phyloP scores from a whole-genome alignment of 2,888 invertebrate species.

The Sphaerophoria rueppellii region DNA sequence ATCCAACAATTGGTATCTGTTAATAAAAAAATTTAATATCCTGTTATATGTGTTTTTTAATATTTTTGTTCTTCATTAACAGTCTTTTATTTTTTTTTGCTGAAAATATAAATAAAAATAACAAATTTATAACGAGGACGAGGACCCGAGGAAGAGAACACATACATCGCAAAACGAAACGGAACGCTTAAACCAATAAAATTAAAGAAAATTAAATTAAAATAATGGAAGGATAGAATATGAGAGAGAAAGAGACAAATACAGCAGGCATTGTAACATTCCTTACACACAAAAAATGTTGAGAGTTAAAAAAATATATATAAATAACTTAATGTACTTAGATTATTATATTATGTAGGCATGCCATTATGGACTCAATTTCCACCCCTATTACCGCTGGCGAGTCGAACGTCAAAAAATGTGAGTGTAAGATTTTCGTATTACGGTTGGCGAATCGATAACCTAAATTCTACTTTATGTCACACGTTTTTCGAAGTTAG shows the following conservation, averaged over 20 bases:
- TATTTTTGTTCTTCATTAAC: constrained; percentile 40
- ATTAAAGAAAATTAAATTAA: constrained; percentile 5
- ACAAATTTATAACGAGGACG: not conserved
- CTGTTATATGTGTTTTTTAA: constrained; percentile 45
- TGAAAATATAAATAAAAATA: constrained; percentile 60
- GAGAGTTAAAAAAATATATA: constrained; percentile 33
- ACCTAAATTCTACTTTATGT: too few relatives aligned
- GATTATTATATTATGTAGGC: constrained; percentile 47
- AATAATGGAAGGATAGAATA: constrained; percentile 18
- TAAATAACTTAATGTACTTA: constrained; percentile 15
- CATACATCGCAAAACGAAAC: constrained; percentile 69
- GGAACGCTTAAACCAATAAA: constrained; percentile 37
- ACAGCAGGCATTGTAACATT: constrained; percentile 66
- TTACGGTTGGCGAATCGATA: too few relatives aligned
- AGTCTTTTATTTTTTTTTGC: constrained; percentile 22
- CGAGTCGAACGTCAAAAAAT: too few relatives aligned
- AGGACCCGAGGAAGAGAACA: constrained; percentile 57
- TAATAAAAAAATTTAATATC: constrained; percentile 74
- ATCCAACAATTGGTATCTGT: constrained; percentile 81
- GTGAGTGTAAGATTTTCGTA: too few relatives aligned
- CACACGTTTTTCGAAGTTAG: too few relatives aligned
- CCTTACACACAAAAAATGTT: constrained; percentile 50
- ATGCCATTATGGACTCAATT: constrained; percentile 67
- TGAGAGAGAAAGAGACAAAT: constrained; percentile 32
- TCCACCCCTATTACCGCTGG: too few relatives aligned